Conservation (phyloP, 2,888 invertebrate genomes). For the Cryptus armator region DNA sequence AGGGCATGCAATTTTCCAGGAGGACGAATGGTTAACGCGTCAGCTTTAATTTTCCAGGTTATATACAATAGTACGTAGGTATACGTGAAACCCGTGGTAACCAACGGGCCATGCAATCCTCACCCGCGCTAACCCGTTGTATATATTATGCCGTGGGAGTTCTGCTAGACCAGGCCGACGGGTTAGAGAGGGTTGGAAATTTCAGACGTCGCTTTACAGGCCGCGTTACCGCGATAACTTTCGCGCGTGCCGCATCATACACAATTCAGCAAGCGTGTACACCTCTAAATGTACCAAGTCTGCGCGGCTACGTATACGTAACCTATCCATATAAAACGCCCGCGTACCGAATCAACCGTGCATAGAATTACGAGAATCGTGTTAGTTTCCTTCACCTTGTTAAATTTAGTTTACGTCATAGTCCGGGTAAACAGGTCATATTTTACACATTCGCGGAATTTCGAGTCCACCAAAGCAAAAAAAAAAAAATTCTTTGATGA, state of each 20-base stretch:
- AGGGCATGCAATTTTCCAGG: constrained; percentile 52
- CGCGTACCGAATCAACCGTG: constrained; percentile 44
- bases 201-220: constrained; percentile 51
- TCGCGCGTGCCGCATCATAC: constrained; percentile 57
- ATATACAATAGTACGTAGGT: constrained; percentile 1
- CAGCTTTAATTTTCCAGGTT: constrained; percentile 57
- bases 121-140: constrained; percentile 16
- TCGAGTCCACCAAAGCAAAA: not conserved
- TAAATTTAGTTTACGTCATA: constrained; percentile 20
- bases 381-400: constrained; percentile 20
- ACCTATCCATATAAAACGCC: constrained; percentile 31
- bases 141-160: constrained; percentile 30
- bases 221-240: constrained; percentile 55
- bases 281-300: not conserved
- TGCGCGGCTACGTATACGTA: constrained; percentile 22
- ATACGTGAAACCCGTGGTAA: constrained; percentile 8
- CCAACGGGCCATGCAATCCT: constrained; percentile 24
- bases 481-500: not conserved
- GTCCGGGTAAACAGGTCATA: not conserved
- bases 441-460: constrained; percentile 1
- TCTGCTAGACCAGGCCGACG: constrained; percentile 14
- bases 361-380: constrained; percentile 27
- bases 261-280: constrained; percentile 48
- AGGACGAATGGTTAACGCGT: constrained; percentile 56
- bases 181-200: constrained; percentile 41